A percentile compares a stretch with the other conserved stretches of the same genome.
Conservation (phyloP, 2,888 invertebrate species). For the Parnassius mnemosyne region DNA sequence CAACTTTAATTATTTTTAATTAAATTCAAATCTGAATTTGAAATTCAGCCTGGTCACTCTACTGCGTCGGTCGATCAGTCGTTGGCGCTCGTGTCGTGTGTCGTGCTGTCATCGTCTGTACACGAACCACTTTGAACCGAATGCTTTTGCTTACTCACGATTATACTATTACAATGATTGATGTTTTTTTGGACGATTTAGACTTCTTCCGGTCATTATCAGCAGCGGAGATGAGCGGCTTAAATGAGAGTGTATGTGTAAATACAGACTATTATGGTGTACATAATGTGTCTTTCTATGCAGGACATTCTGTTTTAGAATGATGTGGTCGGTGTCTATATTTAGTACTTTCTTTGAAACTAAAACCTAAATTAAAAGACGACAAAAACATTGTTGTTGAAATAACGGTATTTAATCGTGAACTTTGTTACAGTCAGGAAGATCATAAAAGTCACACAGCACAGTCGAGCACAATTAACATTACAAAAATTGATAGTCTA, state of each 20-base stretch:
- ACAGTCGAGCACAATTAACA: too few relatives aligned
- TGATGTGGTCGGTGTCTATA: too few relatives aligned
- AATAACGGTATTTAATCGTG: too few relatives aligned
- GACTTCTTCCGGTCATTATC: constrained; percentile 1
- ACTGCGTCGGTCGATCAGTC: not conserved
- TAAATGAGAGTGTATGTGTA: not conserved
- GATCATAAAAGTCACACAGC: too few relatives aligned
- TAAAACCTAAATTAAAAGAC: too few relatives aligned
- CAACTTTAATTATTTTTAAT: too few relatives aligned
- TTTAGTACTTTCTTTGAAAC: too few relatives aligned
- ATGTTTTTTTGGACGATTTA: not conserved
- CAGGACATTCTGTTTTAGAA: too few relatives aligned
- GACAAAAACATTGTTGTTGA: too few relatives aligned
- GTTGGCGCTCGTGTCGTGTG: not conserved
- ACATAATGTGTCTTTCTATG: not conserved
- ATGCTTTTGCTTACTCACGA: constrained; percentile 6
- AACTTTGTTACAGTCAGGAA: too few relatives aligned
- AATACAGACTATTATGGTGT: not conserved
- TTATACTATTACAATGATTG: constrained; percentile 8
- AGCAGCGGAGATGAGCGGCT: constrained; percentile 1
- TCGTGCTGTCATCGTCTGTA: not conserved
- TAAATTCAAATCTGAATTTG: too few relatives aligned
- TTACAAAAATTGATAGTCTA: too few relatives aligned
- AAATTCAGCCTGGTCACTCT: constrained; percentile 1
- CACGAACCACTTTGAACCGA: not conserved